These are phyloP conservation scores for Acestrorhynchus altus DNA, from an alignment of 2,797 vertebrate genomes.

Conservation along the genomic window DNA sequence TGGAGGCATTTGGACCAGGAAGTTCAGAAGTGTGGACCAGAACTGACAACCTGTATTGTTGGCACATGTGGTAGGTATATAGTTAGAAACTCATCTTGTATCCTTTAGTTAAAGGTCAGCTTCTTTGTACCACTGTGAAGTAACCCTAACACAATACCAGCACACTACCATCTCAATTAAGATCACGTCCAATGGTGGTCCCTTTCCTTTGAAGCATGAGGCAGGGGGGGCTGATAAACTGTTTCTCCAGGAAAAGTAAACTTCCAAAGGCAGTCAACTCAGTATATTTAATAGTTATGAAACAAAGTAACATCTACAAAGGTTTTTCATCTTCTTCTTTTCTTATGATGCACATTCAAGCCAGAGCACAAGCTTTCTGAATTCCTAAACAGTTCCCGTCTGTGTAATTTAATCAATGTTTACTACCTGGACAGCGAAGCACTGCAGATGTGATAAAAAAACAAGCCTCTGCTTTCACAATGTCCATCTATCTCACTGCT, in stretches of 20 bases:
- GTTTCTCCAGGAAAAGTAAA: neutral
- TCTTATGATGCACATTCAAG: neutral
- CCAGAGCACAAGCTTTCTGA: neutral
- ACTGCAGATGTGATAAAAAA: slow-evolving; percentile 30
- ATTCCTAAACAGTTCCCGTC: neutral
- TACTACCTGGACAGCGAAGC: slow-evolving; percentile 13
- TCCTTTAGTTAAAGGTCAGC: neutral
- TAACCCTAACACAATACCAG: too few relatives aligned
- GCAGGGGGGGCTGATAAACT: neutral
- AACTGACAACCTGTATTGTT: too few relatives aligned
- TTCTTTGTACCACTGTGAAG: too few relatives aligned
- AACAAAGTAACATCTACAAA: neutral
- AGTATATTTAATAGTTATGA: neutral
- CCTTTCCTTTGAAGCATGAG: neutral
- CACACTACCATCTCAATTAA: neutral
- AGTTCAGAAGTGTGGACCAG: too few relatives aligned
- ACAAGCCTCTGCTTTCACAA: neutral
- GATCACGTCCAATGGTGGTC: neutral
- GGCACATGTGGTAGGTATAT: neutral
- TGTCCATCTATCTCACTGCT: neutral
- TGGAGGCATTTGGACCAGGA: too few relatives aligned
- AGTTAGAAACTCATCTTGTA: neutral
- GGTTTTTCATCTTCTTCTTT: neutral
- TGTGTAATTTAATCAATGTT: slow-evolving; percentile 33
- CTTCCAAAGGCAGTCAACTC: neutral